Evolutionary conservation across 2,113 vertebrate species (phyloP), one percentile per base, ranked within the genome.

Genomic region (Aepyceros melampus): DNA sequence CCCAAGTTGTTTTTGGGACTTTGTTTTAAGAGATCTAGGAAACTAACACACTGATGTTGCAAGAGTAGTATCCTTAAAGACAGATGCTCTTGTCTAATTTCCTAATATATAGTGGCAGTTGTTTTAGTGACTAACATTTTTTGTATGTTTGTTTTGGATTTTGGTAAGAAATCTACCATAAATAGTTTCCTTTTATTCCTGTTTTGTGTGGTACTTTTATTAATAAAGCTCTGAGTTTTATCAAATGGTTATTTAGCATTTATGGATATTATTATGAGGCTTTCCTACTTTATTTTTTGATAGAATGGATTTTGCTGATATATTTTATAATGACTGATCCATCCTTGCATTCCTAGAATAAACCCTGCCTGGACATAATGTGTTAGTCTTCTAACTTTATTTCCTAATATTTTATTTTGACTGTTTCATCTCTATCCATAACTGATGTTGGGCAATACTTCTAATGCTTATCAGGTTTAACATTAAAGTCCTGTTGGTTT

Each of bases 321-420:
- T 36, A 14, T 78, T 79, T 94, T 79, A 53, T 86, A 40, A 74
- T 87, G 78, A 84, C 55, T 79, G 12, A 36, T 7, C 9, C 33
- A 76, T 91, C 36, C 25, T 96, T 91, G 12, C 16, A 79, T 88
- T 79, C n/a, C 43, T 71, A 87, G 60, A 94, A 58, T 87, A 33
- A 86, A 64, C 3, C 6, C 33, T 76, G 81, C 19, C 45, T 82
- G 25, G 14, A 87, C 25, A 64, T 81, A 94, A 64, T 78, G 10
- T 95, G 13, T 3, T 82, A 76, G 53, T 87, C 11, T 95, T 91
- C 36, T 88, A 23, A 62, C 13, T 93, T 95, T 67, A 71, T 78
- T 94, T 36, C 25, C 23, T 29, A 74, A 56, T 64, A 84, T 51
- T 90, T 83, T 53, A 94, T 97, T 96, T 95, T 90, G 78, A 94